Percentiles rank a stretch among this genome's conserved stretches.
Evolutionary conservation across 2,888 invertebrate species (phyloP).

Genomic region (Cephus sareptanus): DNA sequence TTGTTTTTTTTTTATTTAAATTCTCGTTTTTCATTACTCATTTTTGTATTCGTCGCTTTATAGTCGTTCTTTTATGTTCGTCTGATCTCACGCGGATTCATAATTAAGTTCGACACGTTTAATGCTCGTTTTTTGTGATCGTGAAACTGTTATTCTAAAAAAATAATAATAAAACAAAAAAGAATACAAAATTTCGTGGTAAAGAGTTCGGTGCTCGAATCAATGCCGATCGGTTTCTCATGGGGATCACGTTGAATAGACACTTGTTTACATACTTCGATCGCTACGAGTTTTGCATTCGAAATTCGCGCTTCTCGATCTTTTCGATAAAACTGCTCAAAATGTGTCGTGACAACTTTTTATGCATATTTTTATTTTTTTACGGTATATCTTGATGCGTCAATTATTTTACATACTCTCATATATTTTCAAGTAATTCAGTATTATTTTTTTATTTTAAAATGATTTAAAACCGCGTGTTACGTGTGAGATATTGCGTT

Average conservation of each 20-base stretch:
- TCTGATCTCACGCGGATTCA: not conserved
- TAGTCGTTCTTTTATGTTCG: not conserved
- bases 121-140: not conserved
- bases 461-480: not conserved
- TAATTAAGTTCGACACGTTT: not conserved
- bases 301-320: slow-evolving; percentile 40
- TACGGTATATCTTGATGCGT: not conserved
- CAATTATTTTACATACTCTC: not conserved
- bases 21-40: too few species aligned
- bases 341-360: not conserved
- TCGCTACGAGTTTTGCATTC: slow-evolving; percentile 51
- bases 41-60: not conserved
- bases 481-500: not conserved
- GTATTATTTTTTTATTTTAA: not conserved
- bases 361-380: not conserved
- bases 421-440: not conserved
- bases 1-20: not conserved
- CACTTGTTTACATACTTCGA: slow-evolving; percentile 58
- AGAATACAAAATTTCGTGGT: not conserved
- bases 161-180: not conserved
- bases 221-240: slow-evolving; percentile 39
- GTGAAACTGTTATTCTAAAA: too few species aligned
- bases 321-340: slow-evolving; percentile 11
- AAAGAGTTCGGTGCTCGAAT: not conserved
- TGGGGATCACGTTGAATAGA: slow-evolving; percentile 56